Evolutionary conservation across 2,113 vertebrate genomes (phyloP).

Genomic region (Heterocephalus glaber): DNA sequence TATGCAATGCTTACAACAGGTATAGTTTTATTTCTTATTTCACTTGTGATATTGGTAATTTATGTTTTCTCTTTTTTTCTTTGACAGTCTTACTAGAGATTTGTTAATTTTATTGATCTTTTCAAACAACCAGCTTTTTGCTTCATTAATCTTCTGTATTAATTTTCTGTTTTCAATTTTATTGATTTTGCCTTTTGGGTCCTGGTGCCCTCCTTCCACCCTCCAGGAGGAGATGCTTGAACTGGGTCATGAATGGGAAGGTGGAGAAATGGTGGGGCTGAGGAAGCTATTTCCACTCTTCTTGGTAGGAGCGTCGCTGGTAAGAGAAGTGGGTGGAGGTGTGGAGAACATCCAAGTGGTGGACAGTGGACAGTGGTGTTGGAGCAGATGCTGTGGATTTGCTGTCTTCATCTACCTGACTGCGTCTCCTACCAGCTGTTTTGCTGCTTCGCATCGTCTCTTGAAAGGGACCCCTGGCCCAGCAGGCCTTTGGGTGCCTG

Average conservation of each 20-base stretch:
- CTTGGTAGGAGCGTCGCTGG: not conserved
- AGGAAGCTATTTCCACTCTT: not conserved
- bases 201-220: not conserved
- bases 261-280: not conserved
- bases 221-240: not conserved
- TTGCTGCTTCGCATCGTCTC: not conserved
- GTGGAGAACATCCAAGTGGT: not conserved
- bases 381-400: too few relatives aligned
- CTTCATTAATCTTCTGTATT: not conserved
- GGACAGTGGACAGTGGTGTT: not conserved
- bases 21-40: not conserved
- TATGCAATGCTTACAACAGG: not conserved
- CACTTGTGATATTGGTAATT: not conserved
- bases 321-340: not conserved
- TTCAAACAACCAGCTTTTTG: slow-evolving; percentile 13
- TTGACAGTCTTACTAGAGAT: not conserved
- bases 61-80: not conserved
- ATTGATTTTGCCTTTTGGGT: slow-evolving; percentile 12
- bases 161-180: not conserved
- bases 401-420: not conserved
- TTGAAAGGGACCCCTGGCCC: not conserved
- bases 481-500: not conserved
- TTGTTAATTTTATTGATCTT: not conserved
- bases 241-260: not conserved
- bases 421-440: too few relatives aligned